phyloP scores from a whole-genome alignment of 2,797 vertebrate genomes.

The Cyclura pinguis region DNA sequence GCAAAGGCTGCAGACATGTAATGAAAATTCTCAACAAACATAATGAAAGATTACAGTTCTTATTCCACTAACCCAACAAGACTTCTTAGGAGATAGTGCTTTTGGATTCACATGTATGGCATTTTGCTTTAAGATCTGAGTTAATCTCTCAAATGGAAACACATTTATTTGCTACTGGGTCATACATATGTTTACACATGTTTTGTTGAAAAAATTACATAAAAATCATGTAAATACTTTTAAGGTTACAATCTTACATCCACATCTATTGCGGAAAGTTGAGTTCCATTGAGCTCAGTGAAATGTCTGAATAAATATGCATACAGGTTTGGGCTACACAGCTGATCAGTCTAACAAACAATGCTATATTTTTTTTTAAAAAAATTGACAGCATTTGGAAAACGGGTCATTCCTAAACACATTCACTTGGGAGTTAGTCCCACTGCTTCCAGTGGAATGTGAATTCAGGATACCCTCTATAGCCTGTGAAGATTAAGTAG shows the following conservation, averaged over 20 bases:
- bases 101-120: conserved; percentile 22
- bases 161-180: background rate
- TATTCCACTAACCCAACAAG: background rate
- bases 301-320: background rate
- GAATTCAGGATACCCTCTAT: background rate
- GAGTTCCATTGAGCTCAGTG: background rate
- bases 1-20: background rate
- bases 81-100: background rate
- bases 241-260: background rate
- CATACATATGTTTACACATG: too few species aligned
- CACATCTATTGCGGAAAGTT: background rate
- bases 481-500: conserved; percentile 43
- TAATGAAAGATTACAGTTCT: background rate
- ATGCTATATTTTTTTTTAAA: background rate
- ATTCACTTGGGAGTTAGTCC: background rate
- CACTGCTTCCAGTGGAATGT: background rate
- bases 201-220: background rate
- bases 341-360: background rate
- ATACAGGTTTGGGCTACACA: background rate
- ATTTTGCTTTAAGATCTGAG: conserved; percentile 38
- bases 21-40: conserved; percentile 43
- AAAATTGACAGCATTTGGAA: background rate
- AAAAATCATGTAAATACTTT: background rate
- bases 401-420: background rate
- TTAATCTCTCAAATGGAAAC: background rate